Conservation (phyloP, 2,888 invertebrate species). For the Megaustenia siamemsis region DNA sequence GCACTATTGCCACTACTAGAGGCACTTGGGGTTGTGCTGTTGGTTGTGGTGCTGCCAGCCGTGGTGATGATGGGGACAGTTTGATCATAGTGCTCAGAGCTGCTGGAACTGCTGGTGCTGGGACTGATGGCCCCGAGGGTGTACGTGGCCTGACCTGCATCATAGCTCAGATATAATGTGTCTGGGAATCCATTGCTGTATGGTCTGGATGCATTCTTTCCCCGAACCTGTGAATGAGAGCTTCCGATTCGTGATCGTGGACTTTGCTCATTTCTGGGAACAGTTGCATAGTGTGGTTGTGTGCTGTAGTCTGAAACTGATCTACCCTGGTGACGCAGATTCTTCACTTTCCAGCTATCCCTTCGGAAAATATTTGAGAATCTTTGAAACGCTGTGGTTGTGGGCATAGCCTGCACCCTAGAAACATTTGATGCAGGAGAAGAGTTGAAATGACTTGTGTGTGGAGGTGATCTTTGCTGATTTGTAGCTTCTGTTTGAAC, state of each 20-base stretch:
- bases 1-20: conserved; percentile 18
- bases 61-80: conserved; percentile 1
- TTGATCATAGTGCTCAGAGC: conserved; percentile 28
- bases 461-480: background rate
- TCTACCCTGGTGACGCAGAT: conserved; percentile 35
- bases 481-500: background rate
- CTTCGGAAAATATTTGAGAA: conserved; percentile 50
- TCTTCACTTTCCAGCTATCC: conserved; percentile 38
- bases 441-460: background rate
- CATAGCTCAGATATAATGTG: conserved; percentile 37
- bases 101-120: conserved; percentile 50
- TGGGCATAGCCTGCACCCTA: conserved; percentile 35
- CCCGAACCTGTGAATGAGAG: background rate
- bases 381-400: conserved; percentile 50
- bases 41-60: background rate
- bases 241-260: background rate
- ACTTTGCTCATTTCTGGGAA: conserved; percentile 29
- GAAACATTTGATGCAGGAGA: background rate
- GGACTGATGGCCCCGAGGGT: conserved; percentile 35
- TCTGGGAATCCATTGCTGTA: conserved; percentile 34
- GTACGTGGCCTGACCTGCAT: conserved; percentile 39
- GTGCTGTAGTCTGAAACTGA: conserved; percentile 31
- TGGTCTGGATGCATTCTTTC: background rate
- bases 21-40: background rate
- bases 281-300: conserved; percentile 39